Base-by-base conservation (phyloP, 2,888 invertebrate species). In the Eremobia ochroleuca region DNA sequence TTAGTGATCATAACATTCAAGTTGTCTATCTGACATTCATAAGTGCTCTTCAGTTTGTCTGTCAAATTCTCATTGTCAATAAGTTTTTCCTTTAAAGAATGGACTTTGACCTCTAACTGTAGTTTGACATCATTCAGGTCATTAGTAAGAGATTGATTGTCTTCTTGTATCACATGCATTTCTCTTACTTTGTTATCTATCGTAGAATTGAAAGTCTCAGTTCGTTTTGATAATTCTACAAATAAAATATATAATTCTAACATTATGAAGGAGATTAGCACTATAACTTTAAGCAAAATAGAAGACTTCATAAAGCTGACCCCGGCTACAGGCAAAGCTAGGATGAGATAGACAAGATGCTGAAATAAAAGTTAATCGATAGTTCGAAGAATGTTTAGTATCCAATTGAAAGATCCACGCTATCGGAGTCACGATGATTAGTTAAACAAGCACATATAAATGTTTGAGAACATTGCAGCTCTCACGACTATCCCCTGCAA, bases 11-110 rank as follows among this genome's bases (percentile, higher is more conserved):
- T 94, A 21, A 93, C 77, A 82, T 95, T 94, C 58, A 94, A 88
- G 81, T 94, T 95, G 69, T 94, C 93, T 62, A 94, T 94, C 82
- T 94, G 95, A 76, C 92, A 91, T 61, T 95, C 94, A 69, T 94
- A 95, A 0, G 92, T 92, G 61, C 87, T 90, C 84, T 94, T 95
- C 71, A 95, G 82, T 83, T 94, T 94, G 2, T 95, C 94, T 0
- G 94, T 94, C 65, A 95, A 85, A 80, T 91, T 87, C 81, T 94
- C 94, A 75, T 93, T 95, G 58, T 94, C 94, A 55, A 92, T 88
- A 0, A 94, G 89, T 89, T 94, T 95, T 71, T 94, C 95, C 74
- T 94, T 93, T 8, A 95, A 81, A 1, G 95, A 95, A 74, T 94
- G 93, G 0, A 95, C 94, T 90, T 94, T 94, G 1, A 92, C 77